These are phyloP conservation scores for Orius laevigatus DNA, from an alignment of 1,140 invertebrate species.

Conservation along the genomic window DNA sequence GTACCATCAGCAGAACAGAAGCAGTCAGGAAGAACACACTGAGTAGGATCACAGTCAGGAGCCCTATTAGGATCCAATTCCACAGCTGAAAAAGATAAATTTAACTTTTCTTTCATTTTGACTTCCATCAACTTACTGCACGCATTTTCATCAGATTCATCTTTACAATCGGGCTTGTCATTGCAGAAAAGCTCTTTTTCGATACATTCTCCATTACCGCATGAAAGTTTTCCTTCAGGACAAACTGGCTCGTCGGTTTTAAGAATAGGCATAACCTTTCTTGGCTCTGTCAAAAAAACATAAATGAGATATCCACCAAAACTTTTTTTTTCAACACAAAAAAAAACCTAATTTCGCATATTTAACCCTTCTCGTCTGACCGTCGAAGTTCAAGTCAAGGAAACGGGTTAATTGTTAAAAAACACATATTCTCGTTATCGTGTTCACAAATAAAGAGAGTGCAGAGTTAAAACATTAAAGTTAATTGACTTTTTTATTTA, in stretches of 20 bases:
- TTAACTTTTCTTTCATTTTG: too few species aligned
- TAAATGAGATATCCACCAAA: not conserved
- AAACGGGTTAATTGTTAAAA: too few species aligned
- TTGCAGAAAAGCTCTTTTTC: conserved; percentile 86
- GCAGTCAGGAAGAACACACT: conserved; percentile 79
- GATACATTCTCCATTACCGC: conserved; percentile 76
- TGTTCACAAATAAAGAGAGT: too few species aligned
- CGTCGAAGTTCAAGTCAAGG: too few species aligned
- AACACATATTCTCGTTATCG: too few species aligned
- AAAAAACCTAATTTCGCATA: too few species aligned
- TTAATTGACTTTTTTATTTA: too few species aligned
- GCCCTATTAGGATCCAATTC: conserved; percentile 77
- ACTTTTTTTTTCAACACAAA: too few species aligned
- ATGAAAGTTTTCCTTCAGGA: conserved; percentile 70
- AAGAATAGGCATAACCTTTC: conserved; percentile 69
- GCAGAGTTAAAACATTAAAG: too few species aligned
- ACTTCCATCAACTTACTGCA: conserved; percentile 56
- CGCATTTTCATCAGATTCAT: conserved; percentile 87
- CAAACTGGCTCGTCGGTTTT: conserved; percentile 85
- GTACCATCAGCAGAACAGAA: conserved; percentile 89
- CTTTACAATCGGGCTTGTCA: conserved; percentile 77
- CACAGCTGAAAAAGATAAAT: conserved; percentile 40
- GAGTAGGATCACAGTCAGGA: conserved; percentile 72
- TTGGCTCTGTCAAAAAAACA: conserved; percentile 48
- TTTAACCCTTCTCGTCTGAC: too few species aligned